Base-by-base conservation (phyloP, 2,113 vertebrate species). In the Oncorhynchus masou region DNA sequence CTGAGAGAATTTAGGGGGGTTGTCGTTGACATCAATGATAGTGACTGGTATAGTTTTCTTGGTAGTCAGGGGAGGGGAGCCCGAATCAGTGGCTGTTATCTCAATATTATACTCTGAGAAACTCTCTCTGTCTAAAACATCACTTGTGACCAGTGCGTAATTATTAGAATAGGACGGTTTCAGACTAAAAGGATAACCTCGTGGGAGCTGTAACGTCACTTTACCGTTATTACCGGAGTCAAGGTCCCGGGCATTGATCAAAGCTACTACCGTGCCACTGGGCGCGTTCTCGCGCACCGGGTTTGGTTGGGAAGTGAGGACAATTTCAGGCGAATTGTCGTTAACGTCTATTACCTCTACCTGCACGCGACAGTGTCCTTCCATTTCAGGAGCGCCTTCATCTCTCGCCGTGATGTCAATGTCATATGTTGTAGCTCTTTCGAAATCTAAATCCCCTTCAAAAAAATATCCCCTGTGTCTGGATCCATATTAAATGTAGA, bases 11-110 rank as follows among this genome's bases (percentile, higher is more conserved):
- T 83, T 76, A n/a, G 96, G 96, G 1, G 93, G 81, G 9, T 96
- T 97, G 79, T 97, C 96, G 72, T 97, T 97, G 1, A 96, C 93
- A 19, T 98, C 96, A 76, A 93, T 94, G 81, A 98, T 89, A 80
- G 90, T 93, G 34, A 98, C 91, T 5, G 88, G 76, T 73, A 98
- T 84, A 0, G 1, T 92, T 73, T 94, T 94, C 0, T 79, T 93
- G 8, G 92, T 88, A 3, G 87, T 91, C 48, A 96, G 88, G 5
- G 94, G 29, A 31, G 96, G 95, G 20, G 89, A 93, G 0, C 96
- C 96, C 0, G 89, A 88, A 45, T 97, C 96, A 5, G 79, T 88
- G 19, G 94, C 96, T 0, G 81, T 89, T 31, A 97, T 90, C 59
- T 93, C 80, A 49, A 96, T 88, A 60, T 68, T 1, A 0, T 95